Conservation (phyloP, 2,888 invertebrate genomes). For the Cosmia trapezina region DNA sequence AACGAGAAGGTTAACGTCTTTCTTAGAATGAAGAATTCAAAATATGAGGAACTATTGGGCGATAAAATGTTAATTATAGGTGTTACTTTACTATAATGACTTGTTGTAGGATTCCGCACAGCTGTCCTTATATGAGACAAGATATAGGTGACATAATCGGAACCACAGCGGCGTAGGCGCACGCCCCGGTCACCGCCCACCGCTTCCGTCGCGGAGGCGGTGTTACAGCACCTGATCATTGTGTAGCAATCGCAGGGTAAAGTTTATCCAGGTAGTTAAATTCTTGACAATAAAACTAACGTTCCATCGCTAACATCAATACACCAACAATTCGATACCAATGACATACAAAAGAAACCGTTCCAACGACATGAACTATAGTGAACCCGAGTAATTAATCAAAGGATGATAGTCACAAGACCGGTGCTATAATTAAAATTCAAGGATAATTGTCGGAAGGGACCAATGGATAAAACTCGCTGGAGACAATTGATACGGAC, state of each 20-base stretch:
- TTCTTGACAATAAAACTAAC: constrained; percentile 10
- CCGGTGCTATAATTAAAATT: constrained; percentile 50
- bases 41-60: constrained; percentile 60
- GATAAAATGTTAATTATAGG: constrained; percentile 57
- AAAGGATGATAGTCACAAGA: constrained; percentile 34
- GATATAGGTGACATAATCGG: constrained; percentile 86
- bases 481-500: constrained; percentile 67
- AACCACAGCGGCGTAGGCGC: constrained; percentile 79
- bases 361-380: constrained; percentile 15
- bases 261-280: constrained; percentile 59
- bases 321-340: neutral
- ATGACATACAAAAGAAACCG: constrained; percentile 10
- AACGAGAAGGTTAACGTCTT: constrained; percentile 51
- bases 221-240: constrained; percentile 84
- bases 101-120: constrained; percentile 73
- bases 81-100: constrained; percentile 69
- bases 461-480: constrained; percentile 44
- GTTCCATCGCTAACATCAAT: neutral
- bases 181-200: constrained; percentile 84
- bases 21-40: constrained; percentile 59
- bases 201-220: constrained; percentile 87
- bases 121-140: constrained; percentile 84
- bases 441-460: constrained; percentile 60
- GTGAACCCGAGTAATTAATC: constrained; percentile 45
- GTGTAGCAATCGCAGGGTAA: constrained; percentile 76